Evolutionary conservation across 2,797 vertebrate species (phyloP), one percentile per base, ranked within the genome.

Genomic region (Peromyscus aztecus): DNA sequence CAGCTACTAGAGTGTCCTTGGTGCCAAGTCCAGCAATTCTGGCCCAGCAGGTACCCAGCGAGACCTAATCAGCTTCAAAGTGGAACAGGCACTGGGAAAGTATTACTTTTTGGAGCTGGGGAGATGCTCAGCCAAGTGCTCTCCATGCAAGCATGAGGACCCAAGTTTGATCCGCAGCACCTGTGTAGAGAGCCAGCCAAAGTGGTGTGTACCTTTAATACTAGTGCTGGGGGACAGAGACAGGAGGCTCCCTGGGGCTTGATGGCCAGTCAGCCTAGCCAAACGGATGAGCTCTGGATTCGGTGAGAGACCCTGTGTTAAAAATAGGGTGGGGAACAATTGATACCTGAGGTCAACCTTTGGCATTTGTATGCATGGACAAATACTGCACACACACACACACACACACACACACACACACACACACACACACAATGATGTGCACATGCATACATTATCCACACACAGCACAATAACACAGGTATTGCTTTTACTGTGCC

Each of bases 1-100:
- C 73, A 8, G 34, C 46, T 8, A 6, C 63, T 21, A 63, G 37
- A 29, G n/a, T 3, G 13, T 34, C 23, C 7, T 0, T 0, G 6
- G 59, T 12, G 4, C 10, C 4, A 19, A 88, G n/a, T 14, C 55
- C 67, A 61, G 4, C 2, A 31, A 3, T 29, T 24, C 27, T 17
- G 13, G 87, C 67, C 2, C 16, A 13, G 67, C 23, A 14, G 7
- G 55, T 4, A 7, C 14, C 76, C 21, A 4, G 46, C 12, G 63
- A 90, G 85, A 52, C 37, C 29, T 57, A 11, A 37, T 85, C 31
- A 19, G 57, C 49, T 82, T 71, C 14, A 10, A 31, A 17, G 37
- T 2, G 24, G 29, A 69, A 71, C 59, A 52, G 77, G 34, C 0
- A 8, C 23, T 31, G 37, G 13, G 12, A 69, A 57, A 59, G 2